These are phyloP conservation scores for Thaumatotibia leucotreta DNA, from an alignment of 1,140 invertebrate species.

Conservation along the genomic window DNA sequence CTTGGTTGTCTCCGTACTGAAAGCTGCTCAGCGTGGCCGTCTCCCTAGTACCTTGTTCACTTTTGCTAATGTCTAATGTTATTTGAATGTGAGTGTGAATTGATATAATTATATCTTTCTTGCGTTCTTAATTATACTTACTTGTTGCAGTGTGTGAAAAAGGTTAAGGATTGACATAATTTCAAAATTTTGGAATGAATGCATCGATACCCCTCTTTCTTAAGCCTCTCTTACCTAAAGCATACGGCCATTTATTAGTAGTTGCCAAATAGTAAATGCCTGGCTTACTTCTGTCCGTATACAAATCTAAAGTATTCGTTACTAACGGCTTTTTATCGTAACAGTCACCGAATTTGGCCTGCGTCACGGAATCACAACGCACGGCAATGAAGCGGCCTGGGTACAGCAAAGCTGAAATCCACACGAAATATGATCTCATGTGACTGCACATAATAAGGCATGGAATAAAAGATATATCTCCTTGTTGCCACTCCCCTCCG, in stretches of 20 bases:
- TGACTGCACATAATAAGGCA: conserved; percentile 52
- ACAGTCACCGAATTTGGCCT: conserved; percentile 46
- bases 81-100: too few species aligned
- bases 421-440: conserved; percentile 37
- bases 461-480: conserved; percentile 44
- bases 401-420: conserved; percentile 40
- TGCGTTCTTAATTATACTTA: too few species aligned
- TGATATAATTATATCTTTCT: too few species aligned
- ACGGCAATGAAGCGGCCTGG: conserved; percentile 46
- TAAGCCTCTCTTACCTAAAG: conserved; percentile 44
- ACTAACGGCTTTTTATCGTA: conserved; percentile 38
- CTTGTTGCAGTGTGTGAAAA: too few species aligned
- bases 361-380: conserved; percentile 50
- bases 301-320: conserved; percentile 23
- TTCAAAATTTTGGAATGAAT: neutral
- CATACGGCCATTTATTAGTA: conserved; percentile 39
- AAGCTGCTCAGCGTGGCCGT: too few species aligned
- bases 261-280: conserved; percentile 55
- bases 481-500: conserved; percentile 83
- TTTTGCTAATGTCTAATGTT: too few species aligned
- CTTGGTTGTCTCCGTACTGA: too few species aligned
- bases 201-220: conserved; percentile 18
- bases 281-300: conserved; percentile 36
- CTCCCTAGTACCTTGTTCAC: too few species aligned
- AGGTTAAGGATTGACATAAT: too few species aligned